Percentiles rank a stretch among this genome's conserved stretches.
Conservation (phyloP, 2,113 vertebrate genomes). For the Xyliphius kryptos region DNA sequence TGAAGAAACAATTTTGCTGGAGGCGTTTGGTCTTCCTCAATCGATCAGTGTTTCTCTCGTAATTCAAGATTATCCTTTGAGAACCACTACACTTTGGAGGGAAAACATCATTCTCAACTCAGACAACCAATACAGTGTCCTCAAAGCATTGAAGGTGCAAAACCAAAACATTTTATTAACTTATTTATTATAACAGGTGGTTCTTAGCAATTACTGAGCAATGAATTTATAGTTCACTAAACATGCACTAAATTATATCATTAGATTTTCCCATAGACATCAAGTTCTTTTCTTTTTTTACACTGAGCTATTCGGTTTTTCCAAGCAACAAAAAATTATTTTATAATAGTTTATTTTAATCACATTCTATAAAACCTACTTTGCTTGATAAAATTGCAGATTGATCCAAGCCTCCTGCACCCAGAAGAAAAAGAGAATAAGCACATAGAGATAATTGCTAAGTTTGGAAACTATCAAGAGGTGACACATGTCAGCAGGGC, state of each 20-base stretch:
- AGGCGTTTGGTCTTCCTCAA: conserved; percentile 22
- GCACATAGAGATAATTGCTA: conserved; percentile 51
- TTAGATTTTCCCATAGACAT: too few relatives aligned
- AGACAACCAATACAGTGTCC: conserved; percentile 43
- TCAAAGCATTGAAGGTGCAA: conserved; percentile 54
- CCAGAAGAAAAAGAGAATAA: conserved; percentile 48
- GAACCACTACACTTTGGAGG: neutral
- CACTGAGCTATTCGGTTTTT: too few relatives aligned
- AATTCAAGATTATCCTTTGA: conserved; percentile 38
- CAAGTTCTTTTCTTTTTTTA: too few relatives aligned
- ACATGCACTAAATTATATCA: too few relatives aligned
- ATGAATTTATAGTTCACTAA: too few relatives aligned
- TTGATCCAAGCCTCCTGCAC: conserved; percentile 45
- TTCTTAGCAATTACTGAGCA: too few relatives aligned
- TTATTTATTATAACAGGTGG: too few relatives aligned
- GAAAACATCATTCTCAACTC: conserved; percentile 39
- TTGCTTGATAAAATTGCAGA: conserved; percentile 39
- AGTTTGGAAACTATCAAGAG: conserved; percentile 31
- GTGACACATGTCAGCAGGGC: conserved; percentile 46
- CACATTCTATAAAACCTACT: too few relatives aligned
- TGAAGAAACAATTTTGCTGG: conserved; percentile 58
- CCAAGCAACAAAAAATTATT: too few relatives aligned
- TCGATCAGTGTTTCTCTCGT: conserved; percentile 39
- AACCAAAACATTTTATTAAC: neutral
- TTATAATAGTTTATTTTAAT: too few relatives aligned